These are phyloP conservation scores for Aromia moschata DNA, from an alignment of 2,888 invertebrate species.

Conservation along the genomic window DNA sequence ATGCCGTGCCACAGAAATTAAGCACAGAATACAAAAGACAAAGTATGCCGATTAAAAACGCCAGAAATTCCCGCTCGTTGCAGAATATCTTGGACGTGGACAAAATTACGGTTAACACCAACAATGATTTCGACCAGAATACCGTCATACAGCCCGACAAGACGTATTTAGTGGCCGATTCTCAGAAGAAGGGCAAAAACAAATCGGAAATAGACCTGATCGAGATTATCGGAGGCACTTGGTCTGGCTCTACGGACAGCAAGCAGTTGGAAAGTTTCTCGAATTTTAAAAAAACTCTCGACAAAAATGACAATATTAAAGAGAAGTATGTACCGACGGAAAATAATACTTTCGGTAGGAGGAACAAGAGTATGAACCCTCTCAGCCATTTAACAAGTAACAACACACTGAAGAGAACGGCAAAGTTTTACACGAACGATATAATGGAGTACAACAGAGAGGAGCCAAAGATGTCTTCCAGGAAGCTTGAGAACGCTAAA, in stretches of 20 bases:
- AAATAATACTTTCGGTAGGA: conserved; percentile 45
- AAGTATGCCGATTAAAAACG: conserved; percentile 43
- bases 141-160: conserved; percentile 59
- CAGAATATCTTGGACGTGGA: conserved; percentile 57
- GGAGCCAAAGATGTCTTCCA: conserved; percentile 27
- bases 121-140: conserved; percentile 62
- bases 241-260: conserved; percentile 51
- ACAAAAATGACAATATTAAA: conserved; percentile 49
- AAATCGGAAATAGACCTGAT: conserved; percentile 60
- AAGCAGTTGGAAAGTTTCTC: conserved; percentile 49
- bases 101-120: conserved; percentile 55
- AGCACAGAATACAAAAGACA: conserved; percentile 46
- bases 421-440: conserved; percentile 46
- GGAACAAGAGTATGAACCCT: conserved; percentile 70
- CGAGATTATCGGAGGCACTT: conserved; percentile 57
- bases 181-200: conserved; percentile 47
- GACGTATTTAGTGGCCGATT: conserved; percentile 52
- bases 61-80: conserved; percentile 55
- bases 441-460: conserved; percentile 34
- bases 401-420: conserved; percentile 38
- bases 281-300: conserved; percentile 49
- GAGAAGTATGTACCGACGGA: conserved; percentile 44
- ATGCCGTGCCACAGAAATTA: too few relatives aligned
- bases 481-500: conserved; percentile 40
- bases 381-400: conserved; percentile 65